Evolutionary conservation across 2,888 invertebrate genomes (phyloP).

Genomic region (Galerucella pusilla): DNA sequence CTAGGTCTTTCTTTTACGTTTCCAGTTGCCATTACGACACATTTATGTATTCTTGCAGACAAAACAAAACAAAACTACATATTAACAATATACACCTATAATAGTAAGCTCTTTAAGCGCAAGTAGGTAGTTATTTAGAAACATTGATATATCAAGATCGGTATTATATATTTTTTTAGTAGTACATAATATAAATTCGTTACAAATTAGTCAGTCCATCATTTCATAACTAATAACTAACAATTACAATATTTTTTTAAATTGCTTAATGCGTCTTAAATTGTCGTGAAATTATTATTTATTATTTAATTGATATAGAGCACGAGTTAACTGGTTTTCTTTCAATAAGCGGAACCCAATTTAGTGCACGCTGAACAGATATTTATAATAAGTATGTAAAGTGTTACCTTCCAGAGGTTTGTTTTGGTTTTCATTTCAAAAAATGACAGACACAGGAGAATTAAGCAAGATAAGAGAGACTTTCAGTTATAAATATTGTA

Average conservation of each 20-base stretch:
- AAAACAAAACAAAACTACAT: constrained; percentile 29
- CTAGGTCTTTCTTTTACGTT: no score
- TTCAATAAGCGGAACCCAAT: not conserved
- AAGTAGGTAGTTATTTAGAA: constrained; percentile 51
- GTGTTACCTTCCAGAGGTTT: no score
- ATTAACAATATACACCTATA: constrained; percentile 56
- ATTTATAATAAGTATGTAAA: no score
- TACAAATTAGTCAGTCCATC: constrained; percentile 56
- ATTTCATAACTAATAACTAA: constrained; percentile 51
- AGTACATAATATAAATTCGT: constrained; percentile 53
- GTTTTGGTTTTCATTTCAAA: no score
- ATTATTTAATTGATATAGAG: not conserved
- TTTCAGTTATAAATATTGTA: no score
- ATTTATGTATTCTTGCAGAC: constrained; percentile 16
- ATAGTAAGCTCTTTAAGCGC: constrained; percentile 61
- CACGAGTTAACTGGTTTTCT: not conserved
- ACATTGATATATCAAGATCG: constrained; percentile 60
- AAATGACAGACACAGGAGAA: no score
- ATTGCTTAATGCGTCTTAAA: constrained; percentile 7
- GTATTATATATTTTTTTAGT: constrained; percentile 46
- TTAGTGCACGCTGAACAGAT: not conserved
- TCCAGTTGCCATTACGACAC: not conserved
- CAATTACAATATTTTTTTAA: constrained; percentile 42
- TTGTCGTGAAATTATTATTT: not conserved
- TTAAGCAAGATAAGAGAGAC: no score